Percentiles rank a stretch among this genome's conserved stretches.
Evolutionary conservation across 2,113 vertebrate species (phyloP).

Genomic region (Chrysemys picta): DNA sequence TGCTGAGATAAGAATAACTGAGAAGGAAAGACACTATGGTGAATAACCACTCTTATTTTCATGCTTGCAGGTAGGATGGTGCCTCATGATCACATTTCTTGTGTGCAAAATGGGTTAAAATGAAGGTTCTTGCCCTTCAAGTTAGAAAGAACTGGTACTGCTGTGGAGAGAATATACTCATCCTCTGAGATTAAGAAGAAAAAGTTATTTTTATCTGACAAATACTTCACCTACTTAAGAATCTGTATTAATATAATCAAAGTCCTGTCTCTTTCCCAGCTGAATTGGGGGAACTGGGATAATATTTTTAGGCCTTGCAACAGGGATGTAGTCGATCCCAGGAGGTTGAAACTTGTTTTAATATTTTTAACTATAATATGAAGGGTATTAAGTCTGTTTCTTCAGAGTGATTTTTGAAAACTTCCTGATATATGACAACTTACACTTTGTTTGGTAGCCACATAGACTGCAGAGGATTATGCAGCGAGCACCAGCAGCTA

Average conservation of each 20-base stretch:
- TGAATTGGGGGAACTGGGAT: neutral
- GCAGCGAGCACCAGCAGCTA: constrained; percentile 75
- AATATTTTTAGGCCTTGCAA: neutral
- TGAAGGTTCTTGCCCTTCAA: neutral
- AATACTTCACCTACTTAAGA: neutral
- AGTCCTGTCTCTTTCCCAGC: neutral
- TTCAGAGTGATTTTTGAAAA: neutral
- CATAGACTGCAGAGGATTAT: constrained; percentile 79
- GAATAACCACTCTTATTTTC: neutral
- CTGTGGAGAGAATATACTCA: neutral
- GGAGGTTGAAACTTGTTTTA: neutral
- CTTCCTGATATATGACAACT: neutral
- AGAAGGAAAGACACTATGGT: neutral
- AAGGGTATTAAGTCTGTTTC: neutral
- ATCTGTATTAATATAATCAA: neutral
- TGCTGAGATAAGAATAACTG: neutral
- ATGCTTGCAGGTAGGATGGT: neutral
- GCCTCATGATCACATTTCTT: neutral
- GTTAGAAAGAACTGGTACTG: neutral
- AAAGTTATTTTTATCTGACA: fast-evolving
- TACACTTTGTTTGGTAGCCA: constrained; percentile 67
- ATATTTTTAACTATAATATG: neutral
- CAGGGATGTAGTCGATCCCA: neutral
- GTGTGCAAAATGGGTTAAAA: neutral
- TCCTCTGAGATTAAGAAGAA: neutral